Evolutionary conservation across 1,140 invertebrate species (phyloP), one percentile per base, ranked within the genome.

Genomic region (Ceratina calcarata): DNA sequence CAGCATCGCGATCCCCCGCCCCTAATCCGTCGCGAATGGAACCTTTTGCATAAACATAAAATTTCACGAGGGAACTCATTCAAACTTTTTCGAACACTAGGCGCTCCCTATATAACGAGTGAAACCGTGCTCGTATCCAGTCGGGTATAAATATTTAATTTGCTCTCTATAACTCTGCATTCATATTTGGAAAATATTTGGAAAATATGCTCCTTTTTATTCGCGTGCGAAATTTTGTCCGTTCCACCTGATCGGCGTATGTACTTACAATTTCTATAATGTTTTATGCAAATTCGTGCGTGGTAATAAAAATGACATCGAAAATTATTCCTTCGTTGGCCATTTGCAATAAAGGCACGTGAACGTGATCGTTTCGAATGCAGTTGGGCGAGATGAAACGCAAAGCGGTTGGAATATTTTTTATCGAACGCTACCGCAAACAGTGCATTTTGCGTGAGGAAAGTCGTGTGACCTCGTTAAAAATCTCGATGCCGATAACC

Each of bases 21-120:
- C 20, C 7, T 22, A 49, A 67, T 60, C 13, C 55, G 18, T 15
- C 22, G 18, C 55, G 57, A 77, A 60, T 65, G 16, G 55, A 7
- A 49, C 53, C 57, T 77, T 69, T 27, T 55, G 22, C 37, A 61
- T 69, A 61, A 69, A 60, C 18, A n/a, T n/a, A 45, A 45, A 45
- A 51, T 61, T 69, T 51, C 55, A 20, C n/a, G 15, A 32, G 1
- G 37, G 37, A 7, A 2, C 24, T 6, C 51, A 1, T 18, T 53
- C 16, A 6, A 66, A 49, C 16, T 15, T 20, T 49, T 15, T 49
- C n/a, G 6, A n/a, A 12, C 2, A 12, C 22, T 4, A 13, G 1
- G 15, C 3, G 0, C 2, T 55, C 12, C 15, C 24, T 16, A 7
- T 8, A 18, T 16, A 45, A 45, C n/a, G n/a, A n/a, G n/a, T n/a